phyloP scores from a whole-genome alignment of 2,888 invertebrate species.

The Pachycephus smyrnensis region DNA sequence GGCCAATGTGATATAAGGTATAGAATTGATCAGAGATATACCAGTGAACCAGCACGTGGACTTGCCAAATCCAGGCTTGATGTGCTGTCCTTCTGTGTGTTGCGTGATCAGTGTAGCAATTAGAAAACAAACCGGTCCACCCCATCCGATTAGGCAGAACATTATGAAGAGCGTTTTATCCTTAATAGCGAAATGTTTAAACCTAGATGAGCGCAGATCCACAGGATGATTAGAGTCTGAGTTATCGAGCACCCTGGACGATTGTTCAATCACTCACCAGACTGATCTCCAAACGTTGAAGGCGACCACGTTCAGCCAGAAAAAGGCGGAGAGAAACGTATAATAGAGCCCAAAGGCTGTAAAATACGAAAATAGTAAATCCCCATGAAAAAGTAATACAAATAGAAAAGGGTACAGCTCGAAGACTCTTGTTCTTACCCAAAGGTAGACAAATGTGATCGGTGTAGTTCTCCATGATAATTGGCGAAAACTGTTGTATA shows the following conservation, averaged over 20 bases:
- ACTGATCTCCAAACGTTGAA: constrained; percentile 77
- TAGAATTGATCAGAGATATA: constrained; percentile 47
- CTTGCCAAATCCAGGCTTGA: constrained; percentile 73
- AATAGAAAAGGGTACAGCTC: constrained; percentile 31
- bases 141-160: constrained; percentile 75
- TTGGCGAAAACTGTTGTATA: constrained; percentile 70
- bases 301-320: constrained; percentile 78
- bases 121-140: constrained; percentile 70
- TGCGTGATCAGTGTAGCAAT: constrained; percentile 70
- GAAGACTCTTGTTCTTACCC: constrained; percentile 63
- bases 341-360: constrained; percentile 72
- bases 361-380: constrained; percentile 36
- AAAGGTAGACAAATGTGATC: constrained; percentile 69
- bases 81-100: constrained; percentile 69
- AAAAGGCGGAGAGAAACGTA: constrained; percentile 77
- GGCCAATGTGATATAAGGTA: not conserved
- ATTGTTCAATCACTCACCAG: constrained; percentile 70
- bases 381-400: constrained; percentile 7
- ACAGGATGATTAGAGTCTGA: constrained; percentile 6
- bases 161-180: constrained; percentile 70
- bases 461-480: constrained; percentile 43
- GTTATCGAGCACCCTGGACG: too few relatives aligned
- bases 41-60: constrained; percentile 76
- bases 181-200: constrained; percentile 63
- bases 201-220: constrained; percentile 48